A percentile compares a stretch with the other conserved stretches of the same genome.
These are phyloP conservation scores for Trachelus tabidus DNA, from an alignment of 2,888 invertebrate species.

Conservation along the genomic window DNA sequence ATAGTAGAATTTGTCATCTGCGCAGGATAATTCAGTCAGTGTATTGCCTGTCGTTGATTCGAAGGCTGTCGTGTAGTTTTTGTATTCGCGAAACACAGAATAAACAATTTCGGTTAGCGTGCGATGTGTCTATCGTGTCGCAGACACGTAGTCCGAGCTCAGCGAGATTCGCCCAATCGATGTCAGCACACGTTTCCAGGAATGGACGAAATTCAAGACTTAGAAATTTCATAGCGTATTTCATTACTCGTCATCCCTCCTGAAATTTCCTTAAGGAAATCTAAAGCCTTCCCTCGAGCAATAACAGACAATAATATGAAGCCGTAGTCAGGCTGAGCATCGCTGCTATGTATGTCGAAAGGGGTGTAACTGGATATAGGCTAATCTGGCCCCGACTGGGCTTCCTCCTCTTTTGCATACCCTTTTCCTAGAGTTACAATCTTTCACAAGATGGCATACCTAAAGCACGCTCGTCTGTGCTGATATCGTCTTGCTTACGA, in stretches of 20 bases:
- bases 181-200: not conserved
- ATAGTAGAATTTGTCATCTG: not conserved
- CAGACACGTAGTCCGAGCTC: not conserved
- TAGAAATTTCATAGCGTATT: not conserved
- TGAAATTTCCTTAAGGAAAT: not conserved
- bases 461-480: not conserved
- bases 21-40: too few species aligned
- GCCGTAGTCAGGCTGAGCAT: slow-evolving; percentile 33
- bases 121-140: not conserved
- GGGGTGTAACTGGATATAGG: slow-evolving; percentile 51
- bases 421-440: not conserved
- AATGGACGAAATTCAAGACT: not conserved
- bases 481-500: not conserved
- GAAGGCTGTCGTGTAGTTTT: too few species aligned
- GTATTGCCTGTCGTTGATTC: too few species aligned
- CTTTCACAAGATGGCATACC: not conserved
- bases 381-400: slow-evolving; percentile 41
- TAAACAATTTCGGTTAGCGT: not conserved
- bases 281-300: slow-evolving; percentile 1
- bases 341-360: slow-evolving; percentile 35
- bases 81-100: not conserved
- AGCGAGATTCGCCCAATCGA: not conserved
- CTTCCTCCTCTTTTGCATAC: slow-evolving; percentile 30
- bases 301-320: slow-evolving; percentile 36
- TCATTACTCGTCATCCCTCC: not conserved